Conservation (phyloP, 2,888 invertebrate species). For the Dendrolimus pini region DNA sequence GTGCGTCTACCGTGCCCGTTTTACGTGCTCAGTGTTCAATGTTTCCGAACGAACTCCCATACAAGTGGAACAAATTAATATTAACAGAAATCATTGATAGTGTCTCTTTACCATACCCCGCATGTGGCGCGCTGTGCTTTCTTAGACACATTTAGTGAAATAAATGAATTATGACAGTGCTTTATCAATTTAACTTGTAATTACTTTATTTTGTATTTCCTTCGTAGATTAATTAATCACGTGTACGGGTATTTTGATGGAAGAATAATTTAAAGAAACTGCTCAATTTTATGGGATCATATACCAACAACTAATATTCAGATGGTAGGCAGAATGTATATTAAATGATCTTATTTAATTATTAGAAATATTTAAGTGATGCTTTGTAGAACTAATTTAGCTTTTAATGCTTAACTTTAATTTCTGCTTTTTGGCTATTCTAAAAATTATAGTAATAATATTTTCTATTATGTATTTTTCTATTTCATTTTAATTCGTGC, state of each 20-base stretch:
- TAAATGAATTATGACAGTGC: constrained; percentile 49
- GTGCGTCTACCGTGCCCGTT: constrained; percentile 62
- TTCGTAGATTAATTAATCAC: constrained; percentile 50
- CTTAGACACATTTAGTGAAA: constrained; percentile 28
- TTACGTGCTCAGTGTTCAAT: constrained; percentile 38
- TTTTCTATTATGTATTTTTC: too few relatives aligned
- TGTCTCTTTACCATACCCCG: constrained; percentile 35
- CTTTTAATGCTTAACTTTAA: too few relatives aligned
- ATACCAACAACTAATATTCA: constrained; percentile 34
- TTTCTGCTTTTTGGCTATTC: too few relatives aligned
- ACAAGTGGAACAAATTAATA: constrained; percentile 40
- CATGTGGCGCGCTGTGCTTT: constrained; percentile 24
- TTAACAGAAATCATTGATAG: constrained; percentile 31
- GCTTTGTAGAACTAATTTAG: too few relatives aligned
- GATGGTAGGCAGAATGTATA: constrained; percentile 50
- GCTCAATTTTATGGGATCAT: neutral
- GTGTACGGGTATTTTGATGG: neutral
- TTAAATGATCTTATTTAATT: too few relatives aligned
- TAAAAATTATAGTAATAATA: too few relatives aligned
- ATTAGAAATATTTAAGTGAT: too few relatives aligned
- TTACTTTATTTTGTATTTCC: constrained; percentile 64
- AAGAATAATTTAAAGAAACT: neutral
- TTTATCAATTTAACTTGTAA: constrained; percentile 57
- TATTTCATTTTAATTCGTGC: too few relatives aligned
- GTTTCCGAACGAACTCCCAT: constrained; percentile 46